Conservation (phyloP, 2,113 vertebrate genomes). For the Megaleporinus macrocephalus region DNA sequence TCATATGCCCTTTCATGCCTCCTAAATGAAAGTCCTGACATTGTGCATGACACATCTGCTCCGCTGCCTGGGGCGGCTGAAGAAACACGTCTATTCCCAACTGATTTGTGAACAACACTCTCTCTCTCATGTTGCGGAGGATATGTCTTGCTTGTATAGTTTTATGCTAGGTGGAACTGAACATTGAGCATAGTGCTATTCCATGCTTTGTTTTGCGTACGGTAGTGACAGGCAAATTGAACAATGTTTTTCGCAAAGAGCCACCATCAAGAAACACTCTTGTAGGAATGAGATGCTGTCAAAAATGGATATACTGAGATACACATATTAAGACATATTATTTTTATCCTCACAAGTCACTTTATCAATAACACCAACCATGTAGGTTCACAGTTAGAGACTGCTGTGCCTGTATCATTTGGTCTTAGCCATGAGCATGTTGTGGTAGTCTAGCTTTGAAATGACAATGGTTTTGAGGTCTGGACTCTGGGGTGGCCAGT, state of each 20-base stretch:
- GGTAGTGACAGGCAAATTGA: background rate
- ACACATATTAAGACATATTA: too few relatives aligned
- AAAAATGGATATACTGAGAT: background rate
- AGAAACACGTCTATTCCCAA: constrained; percentile 12
- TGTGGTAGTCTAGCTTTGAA: too few relatives aligned
- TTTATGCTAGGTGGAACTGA: background rate
- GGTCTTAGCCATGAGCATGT: too few relatives aligned
- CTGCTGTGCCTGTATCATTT: background rate
- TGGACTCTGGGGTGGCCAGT: too few relatives aligned
- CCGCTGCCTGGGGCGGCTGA: background rate
- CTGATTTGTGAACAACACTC: background rate
- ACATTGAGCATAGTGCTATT: background rate
- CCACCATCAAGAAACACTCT: background rate
- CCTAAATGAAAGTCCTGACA: constrained; percentile 32
- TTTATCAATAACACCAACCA: background rate
- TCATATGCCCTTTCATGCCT: background rate
- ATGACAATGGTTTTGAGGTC: too few relatives aligned
- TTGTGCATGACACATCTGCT: constrained; percentile 27
- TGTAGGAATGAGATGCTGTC: background rate
- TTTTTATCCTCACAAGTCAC: too few relatives aligned
- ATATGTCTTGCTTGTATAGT: background rate
- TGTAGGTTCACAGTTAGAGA: background rate
- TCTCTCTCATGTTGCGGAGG: background rate
- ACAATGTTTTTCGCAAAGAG: background rate
- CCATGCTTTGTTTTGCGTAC: background rate